Base-by-base conservation (phyloP, 2,113 vertebrate species). In the Chaetura pelagica region DNA sequence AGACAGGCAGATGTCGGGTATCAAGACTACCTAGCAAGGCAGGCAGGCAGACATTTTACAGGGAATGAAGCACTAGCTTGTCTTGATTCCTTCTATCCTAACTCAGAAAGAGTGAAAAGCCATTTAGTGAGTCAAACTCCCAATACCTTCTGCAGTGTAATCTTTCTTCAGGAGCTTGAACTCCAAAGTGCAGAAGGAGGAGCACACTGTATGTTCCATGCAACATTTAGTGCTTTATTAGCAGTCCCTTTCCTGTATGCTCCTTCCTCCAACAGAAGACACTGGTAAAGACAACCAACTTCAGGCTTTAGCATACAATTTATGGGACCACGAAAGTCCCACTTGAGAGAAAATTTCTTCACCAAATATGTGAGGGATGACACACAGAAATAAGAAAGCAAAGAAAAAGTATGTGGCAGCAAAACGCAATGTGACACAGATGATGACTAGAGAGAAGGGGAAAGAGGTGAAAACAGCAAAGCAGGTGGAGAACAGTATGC, bases 121-220 rank as follows among this genome's bases (percentile, higher is more conserved):
- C 58, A 73, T 27, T 64, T 46, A 22, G 6, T 10, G 54, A 68
- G 75, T 9, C 34, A 55, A 76, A 73, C 15, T 48, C 26, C 23
- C 1, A 2, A 59, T 29, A 21, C 29, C 10, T 72, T 34, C n/a
- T 46, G 19, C 4, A 8, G 34, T 6, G 8, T 3, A 38, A 24
- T 62, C 29, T 26, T 67, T 66, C 62, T 73, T 42, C 72, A 61
- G 59, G 7, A 90, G 38, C 63, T 14, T 51, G 20, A 15, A 34
- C 22, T 76, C 38, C 20, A 6, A 42, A 42, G 26, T 0, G 4
- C 54, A 68, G 16, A 62, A 15, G 3, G 61, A 10, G 17, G 55
- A 82, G 54, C 4, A 48, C 5, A 4, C 11, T 2, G 0, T 15
- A 8, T 29, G 24, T 32, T 73, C 30, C 26, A 16, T 0, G 1